Percentiles rank a stretch among this genome's conserved stretches.
phyloP scores from a whole-genome alignment of 2,888 invertebrate genomes.

The Eupeodes latifasciatus region DNA sequence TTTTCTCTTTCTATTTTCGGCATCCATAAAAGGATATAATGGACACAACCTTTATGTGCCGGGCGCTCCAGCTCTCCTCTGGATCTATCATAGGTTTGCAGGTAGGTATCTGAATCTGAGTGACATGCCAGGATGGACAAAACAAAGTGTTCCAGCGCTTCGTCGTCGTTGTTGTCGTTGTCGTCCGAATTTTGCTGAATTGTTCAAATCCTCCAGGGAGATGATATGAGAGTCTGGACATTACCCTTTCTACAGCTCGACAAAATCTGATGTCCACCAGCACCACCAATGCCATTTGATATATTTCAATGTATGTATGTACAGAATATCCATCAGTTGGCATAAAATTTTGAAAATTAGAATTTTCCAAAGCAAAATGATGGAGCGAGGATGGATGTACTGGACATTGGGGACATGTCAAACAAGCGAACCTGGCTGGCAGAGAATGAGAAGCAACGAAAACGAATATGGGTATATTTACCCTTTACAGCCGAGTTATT shows the following conservation, averaged over 20 bases:
- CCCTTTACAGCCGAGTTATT: slow-evolving; percentile 77
- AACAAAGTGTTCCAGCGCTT: slow-evolving; percentile 68
- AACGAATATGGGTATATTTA: slow-evolving; percentile 38
- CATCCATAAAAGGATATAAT: slow-evolving; percentile 25
- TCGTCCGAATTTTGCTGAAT: slow-evolving; percentile 68
- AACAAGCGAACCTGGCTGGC: slow-evolving; percentile 7
- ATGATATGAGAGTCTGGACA: slow-evolving; percentile 48
- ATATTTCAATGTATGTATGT: background rate
- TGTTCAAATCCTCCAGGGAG: slow-evolving; percentile 69
- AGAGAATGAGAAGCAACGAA: slow-evolving; percentile 76
- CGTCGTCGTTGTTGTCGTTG: slow-evolving; percentile 19
- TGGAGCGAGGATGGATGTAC: slow-evolving; percentile 16
- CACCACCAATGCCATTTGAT: background rate
- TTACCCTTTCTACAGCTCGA: slow-evolving; percentile 48
- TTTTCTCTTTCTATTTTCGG: background rate
- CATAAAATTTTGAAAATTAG: slow-evolving; percentile 72
- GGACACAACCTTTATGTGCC: slow-evolving; percentile 51
- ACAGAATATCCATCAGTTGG: slow-evolving; percentile 43
- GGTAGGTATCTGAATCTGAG: slow-evolving; percentile 33
- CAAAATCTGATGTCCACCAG: slow-evolving; percentile 31
- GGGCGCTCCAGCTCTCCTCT: slow-evolving; percentile 31
- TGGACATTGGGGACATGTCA: slow-evolving; percentile 37
- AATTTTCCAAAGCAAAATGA: slow-evolving; percentile 60
- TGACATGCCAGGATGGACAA: slow-evolving; percentile 69
- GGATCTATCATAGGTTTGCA: slow-evolving; percentile 9